Percentiles rank a stretch among this genome's conserved stretches.
phyloP scores from a whole-genome alignment of 2,113 vertebrate species.

The Orthonyx spaldingii region DNA sequence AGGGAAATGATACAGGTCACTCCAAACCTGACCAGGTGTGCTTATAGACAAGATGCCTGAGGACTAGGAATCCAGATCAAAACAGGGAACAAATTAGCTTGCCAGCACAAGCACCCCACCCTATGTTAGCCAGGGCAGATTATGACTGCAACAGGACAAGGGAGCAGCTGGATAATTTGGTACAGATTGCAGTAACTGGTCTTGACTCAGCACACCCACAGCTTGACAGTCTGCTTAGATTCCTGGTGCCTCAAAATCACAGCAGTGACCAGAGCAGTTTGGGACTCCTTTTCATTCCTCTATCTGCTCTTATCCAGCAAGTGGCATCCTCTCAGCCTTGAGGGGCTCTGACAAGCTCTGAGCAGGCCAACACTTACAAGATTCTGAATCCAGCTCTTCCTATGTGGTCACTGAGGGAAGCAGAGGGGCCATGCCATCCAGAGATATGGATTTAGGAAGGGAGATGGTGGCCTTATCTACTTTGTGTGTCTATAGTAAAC shows the following conservation, averaged over 20 bases:
- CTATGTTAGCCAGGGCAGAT: neutral
- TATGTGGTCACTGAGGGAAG: neutral
- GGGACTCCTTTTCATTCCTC: neutral
- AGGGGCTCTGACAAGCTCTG: neutral
- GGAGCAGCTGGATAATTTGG: neutral
- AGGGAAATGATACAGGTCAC: neutral
- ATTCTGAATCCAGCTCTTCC: neutral
- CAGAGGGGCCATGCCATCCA: neutral
- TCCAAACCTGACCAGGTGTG: neutral
- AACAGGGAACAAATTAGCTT: neutral
- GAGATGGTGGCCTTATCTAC: neutral
- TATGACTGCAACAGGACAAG: accelerated
- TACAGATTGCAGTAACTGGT: neutral
- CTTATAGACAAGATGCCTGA: neutral
- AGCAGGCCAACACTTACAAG: neutral
- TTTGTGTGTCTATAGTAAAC: neutral
- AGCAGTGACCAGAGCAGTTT: neutral
- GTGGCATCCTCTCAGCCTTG: neutral
- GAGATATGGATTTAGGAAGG: neutral
- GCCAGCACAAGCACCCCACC: neutral
- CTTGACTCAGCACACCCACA: neutral
- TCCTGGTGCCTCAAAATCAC: neutral
- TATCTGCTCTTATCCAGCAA: neutral
- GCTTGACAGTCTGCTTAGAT: neutral
- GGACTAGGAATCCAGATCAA: neutral